A percentile compares a stretch with the other conserved stretches of the same genome.
Conservation (phyloP, 2,888 invertebrate genomes). For the Chrysodeixis includens region DNA sequence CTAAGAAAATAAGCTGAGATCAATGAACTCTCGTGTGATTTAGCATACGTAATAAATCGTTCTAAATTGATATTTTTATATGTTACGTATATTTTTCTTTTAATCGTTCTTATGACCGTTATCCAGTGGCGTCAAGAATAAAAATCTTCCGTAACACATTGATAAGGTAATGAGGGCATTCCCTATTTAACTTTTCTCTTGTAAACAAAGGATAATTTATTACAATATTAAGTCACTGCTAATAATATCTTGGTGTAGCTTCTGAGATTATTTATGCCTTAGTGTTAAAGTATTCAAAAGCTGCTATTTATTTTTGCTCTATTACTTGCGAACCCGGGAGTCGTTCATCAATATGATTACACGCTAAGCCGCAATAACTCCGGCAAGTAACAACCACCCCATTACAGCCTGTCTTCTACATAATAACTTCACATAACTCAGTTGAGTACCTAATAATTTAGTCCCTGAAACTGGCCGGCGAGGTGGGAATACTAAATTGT, state of each 20-base stretch:
- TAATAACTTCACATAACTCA: constrained; percentile 68
- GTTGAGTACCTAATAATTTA: constrained; percentile 64
- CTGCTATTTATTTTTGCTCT: constrained; percentile 17
- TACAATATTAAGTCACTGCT: constrained; percentile 12
- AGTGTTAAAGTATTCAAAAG: constrained; percentile 37
- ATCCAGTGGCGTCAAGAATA: constrained; percentile 17
- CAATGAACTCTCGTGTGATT: neutral
- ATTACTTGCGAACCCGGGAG: constrained; percentile 44
- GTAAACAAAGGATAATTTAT: constrained; percentile 17
- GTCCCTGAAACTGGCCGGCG: constrained; percentile 57
- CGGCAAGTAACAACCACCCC: constrained; percentile 52
- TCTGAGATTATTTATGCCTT: constrained; percentile 12
- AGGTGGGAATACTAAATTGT: constrained; percentile 46
- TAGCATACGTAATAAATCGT: neutral
- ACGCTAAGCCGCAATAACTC: constrained; percentile 52
- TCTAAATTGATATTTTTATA: neutral
- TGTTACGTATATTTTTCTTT: neutral
- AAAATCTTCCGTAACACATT: constrained; percentile 18
- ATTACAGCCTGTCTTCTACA: constrained; percentile 38
- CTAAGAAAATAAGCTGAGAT: neutral
- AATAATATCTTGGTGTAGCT: constrained; percentile 6
- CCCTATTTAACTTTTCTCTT: constrained; percentile 32
- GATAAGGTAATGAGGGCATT: constrained; percentile 51
- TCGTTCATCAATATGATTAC: constrained; percentile 69
- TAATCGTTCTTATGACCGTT: constrained; percentile 8